These are phyloP conservation scores for Gandaritis pyraliata DNA, from an alignment of 2,888 invertebrate species.

Conservation along the genomic window DNA sequence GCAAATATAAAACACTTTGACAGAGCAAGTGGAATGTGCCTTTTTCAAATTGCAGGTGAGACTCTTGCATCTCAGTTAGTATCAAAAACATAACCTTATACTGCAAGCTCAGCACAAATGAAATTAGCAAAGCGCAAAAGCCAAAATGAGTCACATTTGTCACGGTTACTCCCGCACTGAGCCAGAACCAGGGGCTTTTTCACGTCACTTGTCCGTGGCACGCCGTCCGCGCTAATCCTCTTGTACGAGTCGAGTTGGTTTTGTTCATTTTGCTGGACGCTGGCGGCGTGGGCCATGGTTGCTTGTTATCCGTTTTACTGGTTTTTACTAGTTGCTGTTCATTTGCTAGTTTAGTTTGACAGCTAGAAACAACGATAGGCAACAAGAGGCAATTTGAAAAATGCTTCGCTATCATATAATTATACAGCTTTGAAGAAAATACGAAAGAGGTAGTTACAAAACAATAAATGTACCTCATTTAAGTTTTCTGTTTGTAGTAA, in stretches of 20 bases:
- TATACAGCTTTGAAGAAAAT: too few relatives aligned
- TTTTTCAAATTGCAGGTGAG: too few relatives aligned
- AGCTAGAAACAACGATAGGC: neutral
- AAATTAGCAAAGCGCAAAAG: slow-evolving; percentile 9
- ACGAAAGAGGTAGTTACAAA: too few relatives aligned
- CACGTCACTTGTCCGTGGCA: slow-evolving; percentile 41
- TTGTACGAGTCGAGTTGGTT: slow-evolving; percentile 32
- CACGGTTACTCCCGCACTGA: slow-evolving; percentile 29
- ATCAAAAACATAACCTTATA: neutral
- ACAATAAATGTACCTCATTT: too few relatives aligned
- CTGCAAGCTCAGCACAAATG: slow-evolving; percentile 1
- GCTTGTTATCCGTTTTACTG: slow-evolving; percentile 23
- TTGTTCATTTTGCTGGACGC: slow-evolving; percentile 37
- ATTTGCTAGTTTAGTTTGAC: neutral
- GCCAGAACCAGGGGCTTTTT: slow-evolving; percentile 37
- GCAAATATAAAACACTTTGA: too few relatives aligned
- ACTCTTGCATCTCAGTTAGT: too few relatives aligned
- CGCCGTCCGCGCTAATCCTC: slow-evolving; percentile 40
- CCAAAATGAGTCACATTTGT: slow-evolving; percentile 27
- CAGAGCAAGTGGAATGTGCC: too few relatives aligned
- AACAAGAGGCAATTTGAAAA: neutral
- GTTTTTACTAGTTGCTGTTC: slow-evolving; percentile 3
- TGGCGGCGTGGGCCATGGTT: neutral
- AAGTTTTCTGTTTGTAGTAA: too few relatives aligned
- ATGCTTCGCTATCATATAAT: too few relatives aligned